Base-by-base conservation (phyloP, 2,113 vertebrate species). In the Acrocephalus arundinaceus region DNA sequence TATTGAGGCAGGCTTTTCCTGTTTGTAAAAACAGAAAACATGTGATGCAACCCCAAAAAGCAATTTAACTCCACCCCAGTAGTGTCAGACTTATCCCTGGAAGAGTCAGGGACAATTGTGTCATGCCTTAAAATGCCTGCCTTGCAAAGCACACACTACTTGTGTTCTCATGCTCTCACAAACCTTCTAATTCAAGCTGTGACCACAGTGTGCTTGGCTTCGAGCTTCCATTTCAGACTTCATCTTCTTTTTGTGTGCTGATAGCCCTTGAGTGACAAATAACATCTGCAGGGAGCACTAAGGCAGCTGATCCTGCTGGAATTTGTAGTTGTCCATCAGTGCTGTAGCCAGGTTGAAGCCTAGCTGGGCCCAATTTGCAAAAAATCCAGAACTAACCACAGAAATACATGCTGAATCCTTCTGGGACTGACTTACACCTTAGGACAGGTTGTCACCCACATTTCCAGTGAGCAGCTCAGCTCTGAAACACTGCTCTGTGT, bases 1-100 rank as follows among this genome's bases (percentile, higher is more conserved):
- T 80, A 46, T 41, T 25, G n/a, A 94, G 66, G 94, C 74, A 83
- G 58, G 37, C 39, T 65, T 54, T 81, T 67, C 81, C 57, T 78
- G 82, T 76, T 91, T 90, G n/a, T 83, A 61, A 90, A 87, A 93
- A 55, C 20, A 73, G 49, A 91, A 93, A 95, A 87, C 58, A n/a
- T 65, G 51, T 54, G 66, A 76, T 91, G 87, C 78, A 95, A 93
- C 46, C 78, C 82, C 62, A 79, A 90, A 97, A 89, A 89, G 35
- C 49, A 82, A 93, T 91, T 90, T 79, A 79, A 61, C 85, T 85
- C 90, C 93, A 91, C 48, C 85, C 35, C 24, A n/a, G 15, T 10
- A 30, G 35, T 45, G 35, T 89, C 66, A 94, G 35, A 78, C 68
- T 85, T 85, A 85, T 27, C 43, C 51, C 70, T 93, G 84, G 55